Evolutionary conservation across 2,888 invertebrate genomes (phyloP), one percentile per base, ranked within the genome.

Genomic region (Amiota communis): DNA sequence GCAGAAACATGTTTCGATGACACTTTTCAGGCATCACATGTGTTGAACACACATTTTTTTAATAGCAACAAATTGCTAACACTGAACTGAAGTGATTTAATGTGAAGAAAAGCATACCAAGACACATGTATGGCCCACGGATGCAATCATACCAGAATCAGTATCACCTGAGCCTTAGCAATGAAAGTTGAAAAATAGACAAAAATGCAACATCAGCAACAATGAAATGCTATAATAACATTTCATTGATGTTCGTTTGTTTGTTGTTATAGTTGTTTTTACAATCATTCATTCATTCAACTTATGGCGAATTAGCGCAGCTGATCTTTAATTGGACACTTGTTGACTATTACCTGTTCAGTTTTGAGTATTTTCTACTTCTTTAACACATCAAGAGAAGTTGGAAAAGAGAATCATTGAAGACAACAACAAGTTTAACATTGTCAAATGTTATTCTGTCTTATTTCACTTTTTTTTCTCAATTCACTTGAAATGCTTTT

Each of bases 281-380:
- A 8, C 46, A 64, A 64, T 12, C 64, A 11, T 64, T 13, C 36
- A 46, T 13, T 17, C 11, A 67, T n/a, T 53, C 75, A 79, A 75
- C 76, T 79, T 85, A 85, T 80, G 85, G 86, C 79, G 80, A 85
- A 85, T 85, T 83, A 81, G 84, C 81, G 73, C 83, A 81, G 77
- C 76, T 79, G 76, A 76, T 76, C 81, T 83, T 76, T 79, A 84
- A 84, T 85, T 80, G 84, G 78, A 75, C 46, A 3, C 36, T 36
- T 46, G 70, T 69, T 75, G 70, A 67, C 65, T 67, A 56, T 70
- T 70, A 59, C 61, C 2, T 23, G 23, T 13, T 71, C 36, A 36
- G 36, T 36, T 36, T 36, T 36, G 36, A 36, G 70, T 17, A 59
- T n/a, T 53, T 49, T 64, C 20, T 48, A 51, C 47, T 69, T 53